Evolutionary conservation across 2,888 invertebrate genomes (phyloP).

Genomic region (Steinernema hermaphroditum): DNA sequence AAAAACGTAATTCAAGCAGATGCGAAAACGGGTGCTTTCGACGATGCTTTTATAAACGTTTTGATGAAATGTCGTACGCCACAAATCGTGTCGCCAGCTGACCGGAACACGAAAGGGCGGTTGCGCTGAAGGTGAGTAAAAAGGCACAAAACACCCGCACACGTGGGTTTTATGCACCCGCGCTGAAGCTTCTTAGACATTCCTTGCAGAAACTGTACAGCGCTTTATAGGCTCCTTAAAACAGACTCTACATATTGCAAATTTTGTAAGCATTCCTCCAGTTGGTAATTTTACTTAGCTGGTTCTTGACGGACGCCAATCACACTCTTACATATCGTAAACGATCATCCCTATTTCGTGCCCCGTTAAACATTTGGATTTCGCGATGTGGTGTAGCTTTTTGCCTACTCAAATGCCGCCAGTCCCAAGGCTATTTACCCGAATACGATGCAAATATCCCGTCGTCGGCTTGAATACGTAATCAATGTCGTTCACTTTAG

Average conservation of each 20-base stretch:
- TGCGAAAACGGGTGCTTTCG: too few species aligned
- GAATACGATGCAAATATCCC: too few species aligned
- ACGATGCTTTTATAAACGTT: background rate
- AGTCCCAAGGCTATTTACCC: too few species aligned
- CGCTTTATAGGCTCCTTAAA: too few species aligned
- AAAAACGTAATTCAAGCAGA: too few species aligned
- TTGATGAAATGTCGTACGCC: conserved; percentile 1
- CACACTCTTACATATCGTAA: background rate
- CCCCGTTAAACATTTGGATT: too few species aligned
- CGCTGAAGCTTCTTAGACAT: too few species aligned
- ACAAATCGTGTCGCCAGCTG: background rate
- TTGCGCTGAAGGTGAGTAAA: background rate
- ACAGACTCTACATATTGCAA: too few species aligned
- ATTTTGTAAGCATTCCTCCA: background rate
- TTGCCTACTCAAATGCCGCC: too few species aligned
- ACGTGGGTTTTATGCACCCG: background rate
- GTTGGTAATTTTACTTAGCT: background rate
- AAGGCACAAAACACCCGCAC: background rate
- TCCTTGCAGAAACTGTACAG: too few species aligned
- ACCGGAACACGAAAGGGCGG: conserved; percentile 1
- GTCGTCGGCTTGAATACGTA: background rate
- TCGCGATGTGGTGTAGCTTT: too few species aligned
- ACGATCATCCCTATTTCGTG: too few species aligned
- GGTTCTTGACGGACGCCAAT: background rate
- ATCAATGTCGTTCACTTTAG: background rate